Evolutionary conservation across 2,888 invertebrate genomes (phyloP).

Genomic region (Lithophane socia): DNA sequence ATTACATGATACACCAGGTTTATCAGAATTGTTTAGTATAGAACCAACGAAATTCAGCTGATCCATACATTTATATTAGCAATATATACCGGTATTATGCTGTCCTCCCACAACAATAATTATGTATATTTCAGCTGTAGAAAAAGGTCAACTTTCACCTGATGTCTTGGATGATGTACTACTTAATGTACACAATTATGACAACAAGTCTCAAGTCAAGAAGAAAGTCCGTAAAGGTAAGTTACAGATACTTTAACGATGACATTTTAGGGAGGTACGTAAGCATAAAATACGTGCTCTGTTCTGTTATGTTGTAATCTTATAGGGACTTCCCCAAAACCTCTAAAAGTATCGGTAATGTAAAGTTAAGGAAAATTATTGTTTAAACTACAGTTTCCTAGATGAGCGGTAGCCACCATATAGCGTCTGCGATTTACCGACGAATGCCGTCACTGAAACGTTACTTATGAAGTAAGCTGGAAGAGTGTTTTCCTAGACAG

Average conservation of each 20-base stretch:
- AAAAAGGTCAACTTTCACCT: conserved; percentile 41
- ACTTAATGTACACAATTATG: conserved; percentile 19
- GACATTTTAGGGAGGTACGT: background rate
- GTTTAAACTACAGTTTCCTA: too few species aligned
- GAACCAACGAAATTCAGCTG: background rate
- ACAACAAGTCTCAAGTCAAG: conserved; percentile 25
- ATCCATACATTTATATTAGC: background rate
- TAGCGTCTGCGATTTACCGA: too few species aligned
- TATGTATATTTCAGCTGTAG: conserved; percentile 27
- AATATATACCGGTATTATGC: background rate
- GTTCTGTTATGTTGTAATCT: background rate
- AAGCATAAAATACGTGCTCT: background rate
- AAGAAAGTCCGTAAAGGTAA: conserved; percentile 39
- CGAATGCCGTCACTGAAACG: too few species aligned
- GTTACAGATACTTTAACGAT: background rate
- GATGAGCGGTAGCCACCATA: too few species aligned
- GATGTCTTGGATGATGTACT: conserved; percentile 41
- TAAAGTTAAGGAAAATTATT: too few species aligned
- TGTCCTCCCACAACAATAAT: background rate
- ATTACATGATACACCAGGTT: background rate
- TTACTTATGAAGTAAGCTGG: too few species aligned
- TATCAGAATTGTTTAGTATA: too few species aligned
- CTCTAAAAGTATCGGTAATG: background rate
- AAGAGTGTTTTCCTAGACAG: too few species aligned
- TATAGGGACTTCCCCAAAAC: background rate